Conservation (phyloP, 37 sponge, comb jelly and placozoan species). For the Spongia lamella region DNA sequence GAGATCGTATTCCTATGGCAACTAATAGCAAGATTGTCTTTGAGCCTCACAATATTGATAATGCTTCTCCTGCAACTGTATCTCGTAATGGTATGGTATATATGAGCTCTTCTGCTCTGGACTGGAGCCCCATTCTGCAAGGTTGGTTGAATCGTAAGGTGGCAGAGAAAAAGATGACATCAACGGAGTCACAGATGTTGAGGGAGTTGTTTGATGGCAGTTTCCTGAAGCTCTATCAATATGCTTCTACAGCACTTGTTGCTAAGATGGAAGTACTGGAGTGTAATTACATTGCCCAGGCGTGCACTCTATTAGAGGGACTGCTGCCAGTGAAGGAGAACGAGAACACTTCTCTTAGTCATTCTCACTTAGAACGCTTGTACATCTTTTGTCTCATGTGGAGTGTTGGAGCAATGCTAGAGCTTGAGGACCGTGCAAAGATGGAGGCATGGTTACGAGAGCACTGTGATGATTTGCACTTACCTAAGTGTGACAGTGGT, state of each 20-base stretch:
- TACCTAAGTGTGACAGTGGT: slow-evolving; percentile 58
- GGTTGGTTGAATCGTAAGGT: slow-evolving; percentile 78
- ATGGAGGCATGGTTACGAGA: slow-evolving; percentile 90
- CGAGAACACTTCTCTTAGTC: slow-evolving; percentile 61
- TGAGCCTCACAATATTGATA: slow-evolving; percentile 99
- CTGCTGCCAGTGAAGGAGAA: slow-evolving; percentile 80
- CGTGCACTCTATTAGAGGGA: slow-evolving; percentile 83
- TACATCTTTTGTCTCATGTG: slow-evolving; percentile 97
- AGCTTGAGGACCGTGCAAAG: slow-evolving; percentile 90
- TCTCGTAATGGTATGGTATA: slow-evolving; percentile 99
- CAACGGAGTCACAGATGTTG: slow-evolving; percentile 71
- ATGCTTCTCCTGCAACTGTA: slow-evolving; percentile 98
- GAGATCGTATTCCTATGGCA: slow-evolving; percentile 97
- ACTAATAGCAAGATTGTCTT: slow-evolving; percentile 94
- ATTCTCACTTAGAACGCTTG: slow-evolving; percentile 74
- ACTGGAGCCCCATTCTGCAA: slow-evolving; percentile 87
- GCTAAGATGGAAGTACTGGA: slow-evolving; percentile 95
- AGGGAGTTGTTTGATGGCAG: slow-evolving; percentile 72
- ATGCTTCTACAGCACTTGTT: slow-evolving; percentile 43
- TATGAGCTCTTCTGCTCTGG: slow-evolving; percentile 98
- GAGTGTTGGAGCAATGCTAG: slow-evolving; percentile 93
- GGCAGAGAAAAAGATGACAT: slow-evolving; percentile 70
- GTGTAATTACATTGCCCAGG: slow-evolving; percentile 87
- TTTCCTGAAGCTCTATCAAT: slow-evolving; percentile 75
- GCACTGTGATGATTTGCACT: slow-evolving; percentile 60